Evolutionary conservation across 2,888 invertebrate species (phyloP), one percentile per base, ranked within the genome.

Genomic region (Rhingia campestris): DNA sequence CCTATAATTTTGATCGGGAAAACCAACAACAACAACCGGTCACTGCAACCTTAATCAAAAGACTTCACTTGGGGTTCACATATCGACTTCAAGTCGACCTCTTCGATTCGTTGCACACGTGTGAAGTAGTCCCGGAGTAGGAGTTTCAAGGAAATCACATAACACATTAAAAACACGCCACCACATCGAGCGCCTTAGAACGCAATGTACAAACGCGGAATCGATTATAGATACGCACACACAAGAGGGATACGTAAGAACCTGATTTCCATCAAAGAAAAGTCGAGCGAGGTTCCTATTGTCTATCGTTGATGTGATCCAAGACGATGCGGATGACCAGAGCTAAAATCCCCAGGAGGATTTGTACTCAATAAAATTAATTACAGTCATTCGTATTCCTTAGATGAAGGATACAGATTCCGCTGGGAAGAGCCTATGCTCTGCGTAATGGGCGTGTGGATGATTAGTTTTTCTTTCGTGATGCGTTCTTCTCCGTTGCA

Each of bases 361-460:
- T 66, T 41, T 9, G 37, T 43, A 14, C 41, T 10, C 12, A 66
- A 53, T 58, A 47, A 56, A 45, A 45, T 47, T 58, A 69, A 69
- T 69, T 69, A 69, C 69, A 69, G 45, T 47, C 69, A 69, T 69
- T 58, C 47, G 47, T 69, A 69, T 54, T 58, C 69, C 35, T 69
- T 45, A 37, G 56, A 69, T 69, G 45, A 41, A 53, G 51, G 64
- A 53, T 66, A 35, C 53, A 66, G 64, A 66, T 66, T 66, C 37
- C 4, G 30, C 5, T 6, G 22, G 22, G 22, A 22, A 22, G 22
- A 22, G 22, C 22, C 22, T 22, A 22, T 2, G 22, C 22, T 22
- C 22, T 14, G 6, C 41, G 4, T 39, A 47, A 69, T 69, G 69
- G 69, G 56, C 56, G 69, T 56, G 67, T 54, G 54, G 43, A 56